Evolutionary conservation across 2,797 vertebrate species (phyloP).

Genomic region (Helicolenus hilgendorfi): DNA sequence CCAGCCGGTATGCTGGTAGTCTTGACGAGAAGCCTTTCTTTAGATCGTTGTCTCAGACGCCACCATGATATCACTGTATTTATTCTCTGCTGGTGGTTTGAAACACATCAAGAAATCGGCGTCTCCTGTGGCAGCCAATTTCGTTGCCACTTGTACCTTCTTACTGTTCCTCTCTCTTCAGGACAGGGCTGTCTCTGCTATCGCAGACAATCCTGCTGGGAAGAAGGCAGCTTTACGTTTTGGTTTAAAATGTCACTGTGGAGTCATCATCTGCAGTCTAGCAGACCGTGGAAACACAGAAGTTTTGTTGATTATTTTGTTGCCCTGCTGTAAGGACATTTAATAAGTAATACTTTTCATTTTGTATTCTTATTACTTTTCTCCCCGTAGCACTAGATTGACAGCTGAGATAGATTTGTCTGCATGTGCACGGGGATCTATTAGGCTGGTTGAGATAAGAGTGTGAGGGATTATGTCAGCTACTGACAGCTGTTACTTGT

Average conservation of each 20-base stretch:
- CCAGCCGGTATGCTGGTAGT: not conserved
- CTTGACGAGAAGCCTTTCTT: conserved; percentile 23
- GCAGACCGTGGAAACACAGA: conserved; percentile 28
- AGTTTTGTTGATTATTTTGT: conserved; percentile 16
- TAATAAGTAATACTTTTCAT: conserved; percentile 22
- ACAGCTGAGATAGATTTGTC: conserved; percentile 48
- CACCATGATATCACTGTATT: conserved; percentile 40
- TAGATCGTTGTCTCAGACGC: conserved; percentile 26
- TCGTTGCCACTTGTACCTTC: conserved; percentile 43
- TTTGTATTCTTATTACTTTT: conserved; percentile 42
- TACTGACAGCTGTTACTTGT: conserved; percentile 56
- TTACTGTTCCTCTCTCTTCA: conserved; percentile 34
- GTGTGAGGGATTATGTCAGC: conserved; percentile 61
- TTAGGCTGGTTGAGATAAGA: conserved; percentile 48
- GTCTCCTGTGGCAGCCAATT: conserved; percentile 61
- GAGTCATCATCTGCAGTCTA: conserved; percentile 32
- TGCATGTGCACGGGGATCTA: conserved; percentile 38
- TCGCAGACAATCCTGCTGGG: conserved; percentile 50
- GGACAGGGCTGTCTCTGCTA: conserved; percentile 27
- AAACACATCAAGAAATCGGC: conserved; percentile 59
- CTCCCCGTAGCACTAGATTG: not conserved
- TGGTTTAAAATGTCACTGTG: conserved; percentile 25
- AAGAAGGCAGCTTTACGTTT: conserved; percentile 44
- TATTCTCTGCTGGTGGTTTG: conserved; percentile 48
- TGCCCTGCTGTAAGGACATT: conserved; percentile 16